A percentile compares a stretch with the other conserved stretches of the same genome.
phyloP scores from a whole-genome alignment of 2,113 vertebrate species.

The Neodon shergylaensis region DNA sequence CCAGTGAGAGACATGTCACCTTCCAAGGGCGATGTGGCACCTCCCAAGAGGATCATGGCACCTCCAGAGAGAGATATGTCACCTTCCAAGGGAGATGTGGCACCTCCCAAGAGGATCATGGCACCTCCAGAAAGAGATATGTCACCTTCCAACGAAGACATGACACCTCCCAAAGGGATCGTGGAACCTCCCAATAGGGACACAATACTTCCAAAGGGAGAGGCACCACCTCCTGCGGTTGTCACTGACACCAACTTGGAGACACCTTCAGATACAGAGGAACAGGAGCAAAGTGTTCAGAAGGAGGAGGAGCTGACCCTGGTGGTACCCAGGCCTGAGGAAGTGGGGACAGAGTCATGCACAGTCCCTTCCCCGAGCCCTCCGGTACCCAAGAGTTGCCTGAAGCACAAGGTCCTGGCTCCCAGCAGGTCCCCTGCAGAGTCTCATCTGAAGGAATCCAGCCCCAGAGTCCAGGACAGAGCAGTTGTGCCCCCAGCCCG shows the following conservation, averaged over 20 bases:
- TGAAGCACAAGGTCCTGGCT: slow-evolving; percentile 65
- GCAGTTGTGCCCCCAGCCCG: background rate
- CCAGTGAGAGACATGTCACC: background rate
- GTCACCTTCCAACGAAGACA: slow-evolving; percentile 21
- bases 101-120: background rate
- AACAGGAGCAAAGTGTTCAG: slow-evolving; percentile 38
- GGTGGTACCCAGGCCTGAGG: slow-evolving; percentile 39
- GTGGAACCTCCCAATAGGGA: slow-evolving; percentile 20
- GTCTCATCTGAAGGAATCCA: background rate
- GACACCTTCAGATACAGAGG: background rate
- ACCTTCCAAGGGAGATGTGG: slow-evolving; percentile 12
- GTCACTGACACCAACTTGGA: background rate
- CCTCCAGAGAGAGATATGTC: background rate
- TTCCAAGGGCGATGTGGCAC: background rate
- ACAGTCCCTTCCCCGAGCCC: slow-evolving; percentile 39
- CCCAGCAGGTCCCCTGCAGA: background rate
- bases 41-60: background rate
- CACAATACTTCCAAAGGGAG: background rate
- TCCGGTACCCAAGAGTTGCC: slow-evolving; percentile 70
- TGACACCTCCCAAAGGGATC: background rate
- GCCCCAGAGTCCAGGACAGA: slow-evolving; percentile 43
- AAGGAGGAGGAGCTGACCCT: slow-evolving; percentile 27
- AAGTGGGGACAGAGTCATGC: slow-evolving; percentile 1
- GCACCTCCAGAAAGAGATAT: background rate
- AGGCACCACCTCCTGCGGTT: slow-evolving; percentile 37